Percentiles rank a stretch among this genome's conserved stretches.
Conservation (phyloP, 64 coral and sea anemone genomes). For the Actinia equina region DNA sequence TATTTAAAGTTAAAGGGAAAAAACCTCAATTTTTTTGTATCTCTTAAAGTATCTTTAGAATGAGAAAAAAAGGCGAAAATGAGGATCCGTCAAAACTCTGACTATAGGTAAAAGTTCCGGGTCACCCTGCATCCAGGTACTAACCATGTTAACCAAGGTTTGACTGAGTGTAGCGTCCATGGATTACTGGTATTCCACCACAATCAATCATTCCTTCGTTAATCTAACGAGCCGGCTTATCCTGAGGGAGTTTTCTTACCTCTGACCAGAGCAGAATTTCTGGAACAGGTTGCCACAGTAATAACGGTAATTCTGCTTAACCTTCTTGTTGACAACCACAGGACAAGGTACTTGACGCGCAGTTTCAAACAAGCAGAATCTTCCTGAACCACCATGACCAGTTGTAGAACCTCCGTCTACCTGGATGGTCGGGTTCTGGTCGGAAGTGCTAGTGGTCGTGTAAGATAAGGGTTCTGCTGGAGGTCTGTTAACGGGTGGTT, state of each 20-base stretch:
- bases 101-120: too few species aligned
- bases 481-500: not conserved
- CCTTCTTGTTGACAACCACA: not conserved
- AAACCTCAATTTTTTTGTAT: too few species aligned
- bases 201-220: too few species aligned
- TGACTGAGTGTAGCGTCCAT: too few species aligned
- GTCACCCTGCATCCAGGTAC: too few species aligned
- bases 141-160: too few species aligned
- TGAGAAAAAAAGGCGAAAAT: too few species aligned
- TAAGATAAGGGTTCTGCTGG: not conserved
- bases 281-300: not conserved
- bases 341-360: conserved; percentile 5
- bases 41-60: too few species aligned
- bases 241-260: not conserved
- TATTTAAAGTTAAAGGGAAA: too few species aligned
- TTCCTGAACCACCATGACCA: not conserved
- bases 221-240: too few species aligned
- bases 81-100: too few species aligned
- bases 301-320: conserved; percentile 10
- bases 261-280: conserved; percentile 6
- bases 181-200: too few species aligned
- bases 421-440: not conserved
- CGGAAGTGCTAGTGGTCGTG: not conserved
- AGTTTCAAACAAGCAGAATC: conserved; percentile 18
- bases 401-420: not conserved